A percentile compares a stretch with the other conserved stretches of the same genome.
These are phyloP conservation scores for Naso thynnoides DNA, from an alignment of 2,797 vertebrate species.

Conservation along the genomic window DNA sequence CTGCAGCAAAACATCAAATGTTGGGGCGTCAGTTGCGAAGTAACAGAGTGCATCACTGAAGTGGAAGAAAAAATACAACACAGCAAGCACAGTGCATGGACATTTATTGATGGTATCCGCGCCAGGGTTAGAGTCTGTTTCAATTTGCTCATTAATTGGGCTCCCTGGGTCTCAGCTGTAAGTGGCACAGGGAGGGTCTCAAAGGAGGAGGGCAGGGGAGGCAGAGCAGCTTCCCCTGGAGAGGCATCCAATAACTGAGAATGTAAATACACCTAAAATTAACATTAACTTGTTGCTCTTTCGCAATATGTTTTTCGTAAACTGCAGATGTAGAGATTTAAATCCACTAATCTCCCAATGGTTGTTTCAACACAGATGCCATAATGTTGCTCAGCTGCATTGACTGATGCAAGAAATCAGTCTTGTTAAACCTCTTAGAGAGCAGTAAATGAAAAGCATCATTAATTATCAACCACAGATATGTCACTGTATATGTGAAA, in stretches of 20 bases:
- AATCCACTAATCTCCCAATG: background rate
- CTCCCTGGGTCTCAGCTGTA: conserved; percentile 86
- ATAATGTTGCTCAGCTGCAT: conserved; percentile 3
- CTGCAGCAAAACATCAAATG: conserved; percentile 38
- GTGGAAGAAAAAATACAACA: background rate
- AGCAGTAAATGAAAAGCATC: conserved; percentile 13
- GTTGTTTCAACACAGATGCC: conserved; percentile 12
- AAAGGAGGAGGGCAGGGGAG: conserved; percentile 69
- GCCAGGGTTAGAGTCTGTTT: conserved; percentile 68
- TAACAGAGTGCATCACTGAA: background rate
- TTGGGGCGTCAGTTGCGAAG: background rate
- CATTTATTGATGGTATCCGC: conserved; percentile 26
- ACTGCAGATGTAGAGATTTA: conserved; percentile 6
- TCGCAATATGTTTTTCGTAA: conserved; percentile 2
- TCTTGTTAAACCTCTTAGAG: background rate
- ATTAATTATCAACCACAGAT: background rate
- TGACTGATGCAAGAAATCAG: background rate
- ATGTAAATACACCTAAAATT: conserved; percentile 70
- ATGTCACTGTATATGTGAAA: background rate
- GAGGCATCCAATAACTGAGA: conserved; percentile 42
- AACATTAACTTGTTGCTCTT: conserved; percentile 43
- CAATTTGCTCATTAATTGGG: conserved; percentile 81
- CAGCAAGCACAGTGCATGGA: background rate
- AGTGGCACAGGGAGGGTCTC: conserved; percentile 75
- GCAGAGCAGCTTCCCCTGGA: conserved; percentile 62